phyloP scores from a whole-genome alignment of 1,140 invertebrate species.

The Zaprionus gabonicus region DNA sequence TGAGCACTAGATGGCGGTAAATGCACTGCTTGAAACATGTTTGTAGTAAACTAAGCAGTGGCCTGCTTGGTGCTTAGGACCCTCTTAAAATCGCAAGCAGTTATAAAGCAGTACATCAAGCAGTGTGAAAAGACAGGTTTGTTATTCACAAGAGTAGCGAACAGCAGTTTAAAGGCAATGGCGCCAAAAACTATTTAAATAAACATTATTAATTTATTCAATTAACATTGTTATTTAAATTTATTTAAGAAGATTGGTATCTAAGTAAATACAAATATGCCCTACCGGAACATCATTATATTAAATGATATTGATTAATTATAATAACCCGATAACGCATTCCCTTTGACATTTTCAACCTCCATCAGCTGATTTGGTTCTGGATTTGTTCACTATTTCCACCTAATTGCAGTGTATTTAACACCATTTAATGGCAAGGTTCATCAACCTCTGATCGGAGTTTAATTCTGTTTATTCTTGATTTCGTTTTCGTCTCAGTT shows the following conservation, averaged over 20 bases:
- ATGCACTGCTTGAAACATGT: neutral
- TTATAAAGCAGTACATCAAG: too few species aligned
- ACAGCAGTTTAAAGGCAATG: too few species aligned
- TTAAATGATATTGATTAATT: too few species aligned
- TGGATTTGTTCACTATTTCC: slow-evolving; percentile 3
- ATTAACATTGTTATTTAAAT: too few species aligned
- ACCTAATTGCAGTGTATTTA: slow-evolving; percentile 49
- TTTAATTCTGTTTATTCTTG: slow-evolving; percentile 30
- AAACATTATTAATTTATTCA: too few species aligned
- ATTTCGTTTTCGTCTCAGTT: slow-evolving; percentile 37
- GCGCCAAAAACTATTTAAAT: too few species aligned
- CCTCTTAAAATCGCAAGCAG: neutral
- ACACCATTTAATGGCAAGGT: slow-evolving; percentile 53
- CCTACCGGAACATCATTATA: too few species aligned
- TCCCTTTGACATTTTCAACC: neutral
- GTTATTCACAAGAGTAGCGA: too few species aligned
- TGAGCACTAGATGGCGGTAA: neutral
- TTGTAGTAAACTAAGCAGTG: neutral
- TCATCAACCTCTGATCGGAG: slow-evolving; percentile 54
- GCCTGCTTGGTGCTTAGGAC: neutral
- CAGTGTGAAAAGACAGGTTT: neutral
- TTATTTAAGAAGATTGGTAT: too few species aligned
- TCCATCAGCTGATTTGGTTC: neutral
- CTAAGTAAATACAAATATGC: too few species aligned
- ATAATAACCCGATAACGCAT: too few species aligned